These are phyloP conservation scores for Dendroctonus valens DNA, from an alignment of 1,140 invertebrate species.

Conservation along the genomic window DNA sequence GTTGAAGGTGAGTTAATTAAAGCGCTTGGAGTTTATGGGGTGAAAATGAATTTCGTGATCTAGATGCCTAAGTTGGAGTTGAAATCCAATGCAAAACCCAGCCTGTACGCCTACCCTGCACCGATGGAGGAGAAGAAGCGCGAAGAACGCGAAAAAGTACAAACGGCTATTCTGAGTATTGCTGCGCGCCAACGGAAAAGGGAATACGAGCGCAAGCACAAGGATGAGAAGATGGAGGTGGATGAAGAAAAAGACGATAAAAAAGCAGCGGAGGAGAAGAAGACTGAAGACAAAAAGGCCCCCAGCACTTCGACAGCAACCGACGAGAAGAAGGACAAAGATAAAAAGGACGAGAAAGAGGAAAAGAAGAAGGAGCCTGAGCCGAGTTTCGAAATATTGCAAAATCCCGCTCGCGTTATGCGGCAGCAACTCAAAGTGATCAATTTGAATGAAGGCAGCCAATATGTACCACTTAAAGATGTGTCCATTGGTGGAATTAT, in stretches of 20 bases:
- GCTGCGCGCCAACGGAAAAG: conserved; percentile 86
- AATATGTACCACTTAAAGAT: conserved; percentile 87
- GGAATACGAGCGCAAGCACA: conserved; percentile 62
- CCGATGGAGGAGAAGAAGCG: conserved; percentile 97
- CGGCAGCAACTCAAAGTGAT: conserved; percentile 91
- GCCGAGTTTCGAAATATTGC: conserved; percentile 86
- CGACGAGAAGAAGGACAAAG: conserved; percentile 49
- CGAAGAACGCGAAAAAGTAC: conserved; percentile 85
- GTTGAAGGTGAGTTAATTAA: conserved; percentile 60
- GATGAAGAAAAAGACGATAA: conserved; percentile 42
- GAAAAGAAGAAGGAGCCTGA: conserved; percentile 82
- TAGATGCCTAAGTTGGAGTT: conserved; percentile 94
- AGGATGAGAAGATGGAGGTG: conserved; percentile 57
- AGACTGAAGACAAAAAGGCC: conserved; percentile 46
- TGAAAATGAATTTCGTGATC: not conserved
- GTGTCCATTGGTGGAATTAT: conserved; percentile 93
- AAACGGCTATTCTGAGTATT: conserved; percentile 93
- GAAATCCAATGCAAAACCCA: conserved; percentile 91
- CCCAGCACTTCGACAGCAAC: conserved; percentile 46
- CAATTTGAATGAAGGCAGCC: conserved; percentile 73
- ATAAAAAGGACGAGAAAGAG: conserved; percentile 53
- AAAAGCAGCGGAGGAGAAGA: conserved; percentile 37
- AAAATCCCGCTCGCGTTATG: conserved; percentile 92
- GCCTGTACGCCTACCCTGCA: conserved; percentile 94
- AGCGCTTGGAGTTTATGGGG: not conserved